Percentiles rank a stretch among this genome's conserved stretches.
Conservation (phyloP, 2,113 vertebrate genomes). For the Neopipo cinnamomea region DNA sequence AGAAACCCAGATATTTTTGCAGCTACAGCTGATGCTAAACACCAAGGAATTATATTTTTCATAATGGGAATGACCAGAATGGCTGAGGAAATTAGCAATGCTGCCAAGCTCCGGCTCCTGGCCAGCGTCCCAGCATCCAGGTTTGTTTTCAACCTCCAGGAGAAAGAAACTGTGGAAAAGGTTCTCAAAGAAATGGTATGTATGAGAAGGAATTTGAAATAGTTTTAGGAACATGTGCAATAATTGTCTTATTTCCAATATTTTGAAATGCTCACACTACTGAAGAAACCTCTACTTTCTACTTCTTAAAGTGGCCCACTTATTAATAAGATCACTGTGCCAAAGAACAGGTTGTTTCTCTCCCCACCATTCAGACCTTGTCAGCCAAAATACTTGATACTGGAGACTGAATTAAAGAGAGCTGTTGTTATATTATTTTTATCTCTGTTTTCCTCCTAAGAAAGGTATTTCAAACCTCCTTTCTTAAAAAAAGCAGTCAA, state of each 20-base stretch:
- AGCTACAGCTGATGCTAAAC: constrained; percentile 86
- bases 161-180: constrained; percentile 78
- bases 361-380: background rate
- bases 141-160: constrained; percentile 86
- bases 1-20: constrained; percentile 91
- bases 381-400: background rate
- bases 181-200: constrained; percentile 84
- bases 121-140: constrained; percentile 81
- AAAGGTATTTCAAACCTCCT: background rate
- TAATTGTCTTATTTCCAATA: background rate
- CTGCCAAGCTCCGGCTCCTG: constrained; percentile 81
- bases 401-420: background rate
- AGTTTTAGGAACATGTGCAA: background rate
- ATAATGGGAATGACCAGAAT: constrained; percentile 83
- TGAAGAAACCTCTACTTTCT: background rate
- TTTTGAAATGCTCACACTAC: background rate
- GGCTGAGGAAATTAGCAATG: constrained; percentile 81
- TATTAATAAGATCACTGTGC: background rate
- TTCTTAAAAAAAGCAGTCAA: background rate
- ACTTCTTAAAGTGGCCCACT: background rate
- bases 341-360: background rate
- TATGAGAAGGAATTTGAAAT: constrained; percentile 40
- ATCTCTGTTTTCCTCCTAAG: background rate
- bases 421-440: background rate
- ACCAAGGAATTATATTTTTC: constrained; percentile 87